Percentiles rank a stretch among this genome's conserved stretches.
These are phyloP conservation scores for Ammodytes dubius DNA, from an alignment of 2,113 vertebrate genomes.

Conservation along the genomic window DNA sequence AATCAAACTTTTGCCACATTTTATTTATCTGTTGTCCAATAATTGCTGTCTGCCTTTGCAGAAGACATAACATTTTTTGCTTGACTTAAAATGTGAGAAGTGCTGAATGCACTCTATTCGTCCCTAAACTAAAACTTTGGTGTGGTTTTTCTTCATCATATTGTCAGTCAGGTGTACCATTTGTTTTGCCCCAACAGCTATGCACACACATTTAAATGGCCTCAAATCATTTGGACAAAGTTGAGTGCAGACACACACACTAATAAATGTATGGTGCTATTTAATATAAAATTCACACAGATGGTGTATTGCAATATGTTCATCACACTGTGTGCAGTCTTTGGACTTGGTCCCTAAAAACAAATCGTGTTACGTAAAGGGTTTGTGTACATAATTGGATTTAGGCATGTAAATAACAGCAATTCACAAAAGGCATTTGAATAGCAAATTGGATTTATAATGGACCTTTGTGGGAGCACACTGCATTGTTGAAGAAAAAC, in stretches of 20 bases:
- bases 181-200: background rate
- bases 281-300: background rate
- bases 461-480: background rate
- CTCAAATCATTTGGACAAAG: too few relatives aligned
- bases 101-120: background rate
- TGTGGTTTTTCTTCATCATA: background rate
- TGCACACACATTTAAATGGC: too few relatives aligned
- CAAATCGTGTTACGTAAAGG: background rate
- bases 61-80: too few relatives aligned
- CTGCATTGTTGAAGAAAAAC: conserved; percentile 1
- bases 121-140: too few relatives aligned
- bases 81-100: background rate
- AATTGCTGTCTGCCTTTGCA: background rate
- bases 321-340: background rate
- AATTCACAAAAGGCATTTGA: background rate
- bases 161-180: background rate
- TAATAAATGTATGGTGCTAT: too few relatives aligned
- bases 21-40: background rate
- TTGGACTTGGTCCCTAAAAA: background rate
- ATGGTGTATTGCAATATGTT: background rate
- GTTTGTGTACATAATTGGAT: background rate
- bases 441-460: background rate
- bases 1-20: background rate
- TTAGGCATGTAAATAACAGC: too few relatives aligned
- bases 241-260: too few relatives aligned